Evolutionary conservation across 2,113 vertebrate genomes (phyloP), one percentile per base, ranked within the genome.

Genomic region (Gopherus evgoodei): DNA sequence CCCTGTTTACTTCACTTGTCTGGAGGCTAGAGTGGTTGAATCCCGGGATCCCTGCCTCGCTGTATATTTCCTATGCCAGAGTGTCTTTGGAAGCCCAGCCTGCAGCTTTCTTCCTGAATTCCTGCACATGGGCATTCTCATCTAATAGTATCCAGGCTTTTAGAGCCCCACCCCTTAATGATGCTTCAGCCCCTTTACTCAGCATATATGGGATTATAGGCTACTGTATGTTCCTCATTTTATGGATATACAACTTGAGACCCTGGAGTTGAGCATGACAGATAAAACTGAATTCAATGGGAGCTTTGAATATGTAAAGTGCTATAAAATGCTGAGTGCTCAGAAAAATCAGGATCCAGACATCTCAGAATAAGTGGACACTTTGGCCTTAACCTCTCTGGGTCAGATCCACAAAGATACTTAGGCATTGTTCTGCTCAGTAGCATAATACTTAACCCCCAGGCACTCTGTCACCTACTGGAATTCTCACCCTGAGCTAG

Each of bases 191-290:
- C 19, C 5, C 9, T 69, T 3, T 25, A 17, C 38, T 25, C 76
- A 12, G 44, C 35, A 87, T 50, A 91, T 90, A 81, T 4, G 35
- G 24, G 2, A 24, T 0, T 7, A 6, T 86, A 75, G 72, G 53
- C 57, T 88, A 75, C 38, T 90, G 25, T 27, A 19, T 56, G 2
- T 12, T 90, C 38, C 83, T 69, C n/a, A 57, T 42, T 72, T 72
- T 72, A 42, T 72, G n/a, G n/a, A 38, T 42, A 22, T 3, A 21
- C 21, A 42, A 24, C 19, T 75, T 42, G 72, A 90, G 35, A 82
- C 8, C 0, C 0, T 0, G 0, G 11, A 35, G 35, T 56, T 76
- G 5, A 2, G 35, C 79, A 83, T 72, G 27, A 53, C 81, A 80
- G 14, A 81, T 42, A 19, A 16, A 80, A 72, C n/a, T 88, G 22